Percentiles rank a stretch among this genome's conserved stretches.
Evolutionary conservation across 2,888 invertebrate genomes (phyloP).

Genomic region (Ochropleura plecta): DNA sequence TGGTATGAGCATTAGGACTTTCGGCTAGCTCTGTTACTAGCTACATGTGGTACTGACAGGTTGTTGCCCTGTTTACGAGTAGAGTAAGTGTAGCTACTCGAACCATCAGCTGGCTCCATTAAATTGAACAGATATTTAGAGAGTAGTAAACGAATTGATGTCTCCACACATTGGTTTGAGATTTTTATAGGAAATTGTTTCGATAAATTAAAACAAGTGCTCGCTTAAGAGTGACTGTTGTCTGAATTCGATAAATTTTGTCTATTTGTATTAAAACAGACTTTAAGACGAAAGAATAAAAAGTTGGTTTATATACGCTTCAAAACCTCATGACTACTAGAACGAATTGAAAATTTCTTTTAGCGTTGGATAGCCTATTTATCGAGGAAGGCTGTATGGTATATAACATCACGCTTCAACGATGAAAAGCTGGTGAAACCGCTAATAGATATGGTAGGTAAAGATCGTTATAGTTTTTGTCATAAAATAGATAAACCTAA

Average conservation of each 20-base stretch:
- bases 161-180: neutral
- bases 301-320: no score
- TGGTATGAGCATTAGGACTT: constrained; percentile 12
- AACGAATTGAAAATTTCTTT: no score
- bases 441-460: no score
- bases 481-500: neutral
- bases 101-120: neutral
- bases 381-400: no score
- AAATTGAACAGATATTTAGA: neutral
- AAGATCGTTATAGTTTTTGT: neutral
- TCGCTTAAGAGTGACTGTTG: neutral
- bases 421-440: no score
- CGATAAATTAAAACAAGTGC: neutral
- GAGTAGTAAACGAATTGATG: constrained; percentile 1
- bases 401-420: no score
- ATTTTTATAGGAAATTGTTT: neutral
- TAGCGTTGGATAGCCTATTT: no score
- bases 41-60: constrained; percentile 22
- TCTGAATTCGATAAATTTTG: neutral
- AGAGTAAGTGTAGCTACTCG: neutral
- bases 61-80: constrained; percentile 22
- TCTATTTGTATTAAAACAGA: neutral
- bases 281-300: neutral
- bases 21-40: neutral
- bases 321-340: no score